Percentiles rank a stretch among this genome's conserved stretches.
Evolutionary conservation across 2,888 invertebrate genomes (phyloP).

Genomic region (Leptinotarsa haldemani): DNA sequence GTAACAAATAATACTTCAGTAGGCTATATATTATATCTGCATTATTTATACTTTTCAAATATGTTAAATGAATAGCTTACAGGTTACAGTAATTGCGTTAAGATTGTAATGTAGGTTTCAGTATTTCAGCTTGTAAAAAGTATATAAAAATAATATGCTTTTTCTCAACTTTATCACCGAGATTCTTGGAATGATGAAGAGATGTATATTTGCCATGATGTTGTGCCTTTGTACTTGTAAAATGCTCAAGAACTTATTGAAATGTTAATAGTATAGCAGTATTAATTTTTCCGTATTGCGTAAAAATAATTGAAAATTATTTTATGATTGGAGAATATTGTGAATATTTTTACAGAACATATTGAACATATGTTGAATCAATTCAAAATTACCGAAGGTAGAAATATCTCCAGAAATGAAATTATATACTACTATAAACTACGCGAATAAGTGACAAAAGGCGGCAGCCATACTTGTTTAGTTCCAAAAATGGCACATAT

Average conservation of each 20-base stretch:
- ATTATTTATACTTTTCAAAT: background rate
- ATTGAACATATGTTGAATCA: no score
- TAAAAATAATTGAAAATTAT: background rate
- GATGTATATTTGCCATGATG: slow-evolving; percentile 7
- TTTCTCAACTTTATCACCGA: background rate
- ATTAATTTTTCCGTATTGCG: background rate
- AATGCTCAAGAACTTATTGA: slow-evolving; percentile 23
- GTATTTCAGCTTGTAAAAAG: background rate
- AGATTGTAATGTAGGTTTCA: background rate
- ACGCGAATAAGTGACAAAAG: no score
- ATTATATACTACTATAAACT: no score
- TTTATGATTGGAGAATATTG: background rate
- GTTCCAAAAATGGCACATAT: no score
- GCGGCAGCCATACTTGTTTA: no score
- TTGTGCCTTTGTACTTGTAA: slow-evolving; percentile 10
- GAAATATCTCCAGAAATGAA: no score
- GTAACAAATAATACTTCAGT: no score
- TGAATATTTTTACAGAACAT: no score
- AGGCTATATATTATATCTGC: background rate
- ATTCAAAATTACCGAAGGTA: no score
- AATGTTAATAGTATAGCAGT: slow-evolving; percentile 1
- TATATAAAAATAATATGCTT: background rate
- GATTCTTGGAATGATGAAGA: background rate
- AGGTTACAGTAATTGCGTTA: background rate
- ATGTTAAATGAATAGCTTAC: background rate